Percentiles rank a stretch among this genome's conserved stretches.
phyloP scores from a whole-genome alignment of 2,888 invertebrate species.

The Lysandra bellargus region DNA sequence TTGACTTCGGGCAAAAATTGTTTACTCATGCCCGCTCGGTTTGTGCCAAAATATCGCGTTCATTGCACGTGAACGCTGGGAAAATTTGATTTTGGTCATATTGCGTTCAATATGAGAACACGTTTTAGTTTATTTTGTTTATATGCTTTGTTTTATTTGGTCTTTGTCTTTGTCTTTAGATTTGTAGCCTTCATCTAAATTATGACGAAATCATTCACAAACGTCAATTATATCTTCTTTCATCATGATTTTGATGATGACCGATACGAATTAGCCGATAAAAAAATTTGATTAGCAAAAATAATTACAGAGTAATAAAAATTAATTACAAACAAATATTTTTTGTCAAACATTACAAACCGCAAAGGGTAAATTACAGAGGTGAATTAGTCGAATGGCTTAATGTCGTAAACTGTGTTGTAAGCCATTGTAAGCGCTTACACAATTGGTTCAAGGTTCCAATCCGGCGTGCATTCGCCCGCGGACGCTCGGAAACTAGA shows the following conservation, averaged over 20 bases:
- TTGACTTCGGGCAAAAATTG: slow-evolving; percentile 63
- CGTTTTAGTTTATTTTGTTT: no score
- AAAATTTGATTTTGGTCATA: slow-evolving; percentile 19
- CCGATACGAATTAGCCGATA: no score
- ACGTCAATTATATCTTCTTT: no score
- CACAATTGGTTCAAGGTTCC: slow-evolving; percentile 79
- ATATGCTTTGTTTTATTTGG: neutral
- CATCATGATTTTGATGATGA: no score
- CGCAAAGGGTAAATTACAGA: slow-evolving; percentile 28
- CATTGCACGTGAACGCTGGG: slow-evolving; percentile 31
- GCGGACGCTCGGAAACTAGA: slow-evolving; percentile 74
- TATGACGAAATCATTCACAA: neutral
- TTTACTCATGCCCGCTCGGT: slow-evolving; percentile 59
- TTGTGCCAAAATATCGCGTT: slow-evolving; percentile 60
- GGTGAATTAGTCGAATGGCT: slow-evolving; percentile 43
- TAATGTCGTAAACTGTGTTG: slow-evolving; percentile 72
- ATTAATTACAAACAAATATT: neutral
- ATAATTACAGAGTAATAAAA: neutral
- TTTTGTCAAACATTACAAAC: neutral
- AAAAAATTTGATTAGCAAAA: no score
- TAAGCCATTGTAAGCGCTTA: slow-evolving; percentile 75
- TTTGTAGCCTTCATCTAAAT: neutral
- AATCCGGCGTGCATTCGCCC: slow-evolving; percentile 70
- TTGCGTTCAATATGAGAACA: neutral
- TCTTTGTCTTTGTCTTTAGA: neutral